These are phyloP conservation scores for Stichodactyla helianthus DNA, from an alignment of 64 coral and sea anemone genomes.

Conservation along the genomic window DNA sequence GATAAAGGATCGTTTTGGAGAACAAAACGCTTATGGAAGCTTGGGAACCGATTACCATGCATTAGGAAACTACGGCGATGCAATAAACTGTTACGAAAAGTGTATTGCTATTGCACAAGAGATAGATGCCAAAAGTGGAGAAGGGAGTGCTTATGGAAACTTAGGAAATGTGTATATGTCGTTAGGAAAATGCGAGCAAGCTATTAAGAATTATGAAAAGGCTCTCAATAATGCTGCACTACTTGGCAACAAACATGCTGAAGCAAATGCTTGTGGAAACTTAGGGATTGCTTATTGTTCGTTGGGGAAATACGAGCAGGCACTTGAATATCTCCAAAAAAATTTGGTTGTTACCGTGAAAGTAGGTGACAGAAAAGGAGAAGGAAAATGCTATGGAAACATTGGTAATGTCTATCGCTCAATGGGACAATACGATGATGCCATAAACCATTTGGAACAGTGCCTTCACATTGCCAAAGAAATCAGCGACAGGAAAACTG, in stretches of 20 bases:
- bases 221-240: neutral
- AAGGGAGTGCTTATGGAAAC: neutral
- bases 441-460: neutral
- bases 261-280: neutral
- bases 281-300: neutral
- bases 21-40: neutral
- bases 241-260: neutral
- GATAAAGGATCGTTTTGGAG: neutral
- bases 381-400: neutral
- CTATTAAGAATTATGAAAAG: slow-evolving; percentile 3
- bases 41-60: neutral
- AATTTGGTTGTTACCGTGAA: neutral
- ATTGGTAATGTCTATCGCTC: neutral
- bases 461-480: neutral
- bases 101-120: neutral
- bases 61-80: neutral
- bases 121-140: neutral
- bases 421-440: neutral
- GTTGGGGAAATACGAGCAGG: neutral
- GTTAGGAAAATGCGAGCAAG: neutral
- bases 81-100: neutral
- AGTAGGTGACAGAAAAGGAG: neutral
- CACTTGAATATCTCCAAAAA: neutral
- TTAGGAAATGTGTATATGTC: neutral
- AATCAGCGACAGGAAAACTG: neutral